Base-by-base conservation (phyloP, 2,113 vertebrate genomes). In the Podilymbus podiceps region DNA sequence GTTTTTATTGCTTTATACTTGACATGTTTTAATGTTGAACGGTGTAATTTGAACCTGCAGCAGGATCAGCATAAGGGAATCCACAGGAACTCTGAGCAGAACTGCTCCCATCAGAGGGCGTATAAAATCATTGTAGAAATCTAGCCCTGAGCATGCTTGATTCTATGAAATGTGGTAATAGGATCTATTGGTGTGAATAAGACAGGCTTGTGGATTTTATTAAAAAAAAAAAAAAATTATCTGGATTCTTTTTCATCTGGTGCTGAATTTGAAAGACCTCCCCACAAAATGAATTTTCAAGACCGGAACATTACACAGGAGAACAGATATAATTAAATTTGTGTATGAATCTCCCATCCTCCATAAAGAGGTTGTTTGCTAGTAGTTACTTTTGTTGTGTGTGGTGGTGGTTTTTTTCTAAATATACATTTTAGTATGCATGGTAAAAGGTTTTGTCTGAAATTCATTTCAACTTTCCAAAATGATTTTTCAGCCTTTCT, bases 401-500 rank as follows among this genome's bases (percentile, higher is more conserved):
- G 19, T 60, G 5, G 13, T 42, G 25, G 22, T 33, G 28, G 4
- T 42, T 42, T 38, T 68, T 46, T 18, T 11, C 12, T 35, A 46
- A 63, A n/a, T 33, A 40, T 3, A 1, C 42, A 35, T 71, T 91
- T 81, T 49, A 49, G 11, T 77, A 5, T 28, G 13, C 12, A 2
- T 25, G 15, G 6, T 28, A 27, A 76, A 69, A 73, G 12, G 28
- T 30, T 82, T 72, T 89, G 25, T 42, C 89, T 83, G 71, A 50
- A 52, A 92, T 74, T 82, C 0, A 0, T 42, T 86, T 67, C 56
- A 69, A 81, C 81, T 93, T 78, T 60, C 35, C 49, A 35, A 79
- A 80, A 63, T 91, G 19, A 75, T 94, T 91, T 93, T 66, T 73
- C 72, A 86, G 59, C 56, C 25, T 92, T 89, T 96, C 87, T 97